These are phyloP conservation scores for Rhadina sibilatrix DNA, from an alignment of 2,113 vertebrate genomes.

Conservation along the genomic window DNA sequence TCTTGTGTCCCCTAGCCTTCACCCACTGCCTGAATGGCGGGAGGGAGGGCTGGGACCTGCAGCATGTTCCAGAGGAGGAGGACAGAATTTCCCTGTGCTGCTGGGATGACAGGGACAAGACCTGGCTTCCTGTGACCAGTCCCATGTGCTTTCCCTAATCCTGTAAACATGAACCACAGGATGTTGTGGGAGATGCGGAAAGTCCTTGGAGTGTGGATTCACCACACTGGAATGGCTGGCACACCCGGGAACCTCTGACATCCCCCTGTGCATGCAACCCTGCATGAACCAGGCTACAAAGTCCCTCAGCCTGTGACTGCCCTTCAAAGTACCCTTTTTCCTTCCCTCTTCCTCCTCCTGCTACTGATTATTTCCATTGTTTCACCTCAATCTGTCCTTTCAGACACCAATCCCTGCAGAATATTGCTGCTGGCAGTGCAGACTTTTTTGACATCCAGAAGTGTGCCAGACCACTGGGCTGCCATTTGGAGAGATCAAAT, in stretches of 20 bases:
- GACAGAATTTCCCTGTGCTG: background rate
- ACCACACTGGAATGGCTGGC: fast-evolving
- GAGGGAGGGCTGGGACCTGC: background rate
- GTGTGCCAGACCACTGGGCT: constrained; percentile 29
- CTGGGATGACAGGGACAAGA: background rate
- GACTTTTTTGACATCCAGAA: constrained; percentile 42
- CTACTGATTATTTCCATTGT: background rate
- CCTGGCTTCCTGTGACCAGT: fast-evolving
- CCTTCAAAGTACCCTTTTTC: background rate
- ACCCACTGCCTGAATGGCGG: fast-evolving
- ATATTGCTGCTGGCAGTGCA: background rate
- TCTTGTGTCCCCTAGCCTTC: background rate
- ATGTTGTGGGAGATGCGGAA: background rate
- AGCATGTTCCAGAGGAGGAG: fast-evolving
- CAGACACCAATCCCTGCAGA: constrained; percentile 1
- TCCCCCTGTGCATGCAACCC: background rate
- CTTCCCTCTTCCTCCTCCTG: background rate
- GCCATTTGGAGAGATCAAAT: constrained; percentile 46
- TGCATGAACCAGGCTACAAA: fast-evolving
- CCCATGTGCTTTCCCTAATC: fast-evolving
- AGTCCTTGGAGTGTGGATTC: background rate
- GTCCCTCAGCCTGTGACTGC: background rate
- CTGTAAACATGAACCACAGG: background rate
- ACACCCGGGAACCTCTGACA: background rate
- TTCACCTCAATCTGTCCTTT: constrained; percentile 43